These are phyloP conservation scores for Platyrinchus mystaceus DNA, from an alignment of 2,797 vertebrate genomes.

Conservation along the genomic window DNA sequence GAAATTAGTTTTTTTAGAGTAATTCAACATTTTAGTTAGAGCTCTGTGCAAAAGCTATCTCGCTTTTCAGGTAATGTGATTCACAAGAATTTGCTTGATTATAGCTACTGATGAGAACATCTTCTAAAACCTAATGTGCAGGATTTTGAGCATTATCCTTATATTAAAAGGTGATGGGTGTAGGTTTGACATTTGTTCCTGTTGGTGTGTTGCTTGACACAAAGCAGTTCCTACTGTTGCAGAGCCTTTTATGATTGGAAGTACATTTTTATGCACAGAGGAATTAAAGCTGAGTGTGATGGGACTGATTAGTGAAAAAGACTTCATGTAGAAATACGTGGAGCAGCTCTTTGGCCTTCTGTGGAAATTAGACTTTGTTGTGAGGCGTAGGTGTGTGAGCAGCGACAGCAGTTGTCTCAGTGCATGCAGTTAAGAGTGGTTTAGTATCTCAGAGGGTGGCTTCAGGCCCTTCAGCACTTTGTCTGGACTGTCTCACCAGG, in stretches of 20 bases:
- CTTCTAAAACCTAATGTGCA: not conserved
- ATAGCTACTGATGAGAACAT: not conserved
- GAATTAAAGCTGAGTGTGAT: not conserved
- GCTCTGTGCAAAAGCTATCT: not conserved
- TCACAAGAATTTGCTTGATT: not conserved
- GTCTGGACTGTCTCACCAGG: conserved; percentile 75
- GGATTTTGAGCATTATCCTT: conserved; percentile 5
- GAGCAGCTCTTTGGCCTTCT: not conserved
- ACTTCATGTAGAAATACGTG: not conserved
- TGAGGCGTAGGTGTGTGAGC: conserved; percentile 36
- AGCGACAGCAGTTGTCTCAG: conserved; percentile 14
- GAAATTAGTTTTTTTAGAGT: not conserved
- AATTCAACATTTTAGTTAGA: not conserved
- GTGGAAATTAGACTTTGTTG: not conserved
- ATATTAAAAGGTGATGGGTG: conserved; percentile 40
- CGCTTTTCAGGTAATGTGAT: not conserved
- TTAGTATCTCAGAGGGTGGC: conserved; percentile 50
- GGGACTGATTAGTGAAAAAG: not conserved
- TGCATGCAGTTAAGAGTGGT: not conserved
- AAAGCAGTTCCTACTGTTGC: conserved; percentile 31
- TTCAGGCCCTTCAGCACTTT: conserved; percentile 71
- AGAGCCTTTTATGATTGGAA: not conserved
- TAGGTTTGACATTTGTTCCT: conserved; percentile 48
- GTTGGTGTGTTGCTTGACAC: conserved; percentile 49
- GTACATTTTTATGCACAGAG: not conserved